A percentile compares a stretch with the other conserved stretches of the same genome.
Evolutionary conservation across 2,888 invertebrate species (phyloP).

Genomic region (Caenorhabditis afra): DNA sequence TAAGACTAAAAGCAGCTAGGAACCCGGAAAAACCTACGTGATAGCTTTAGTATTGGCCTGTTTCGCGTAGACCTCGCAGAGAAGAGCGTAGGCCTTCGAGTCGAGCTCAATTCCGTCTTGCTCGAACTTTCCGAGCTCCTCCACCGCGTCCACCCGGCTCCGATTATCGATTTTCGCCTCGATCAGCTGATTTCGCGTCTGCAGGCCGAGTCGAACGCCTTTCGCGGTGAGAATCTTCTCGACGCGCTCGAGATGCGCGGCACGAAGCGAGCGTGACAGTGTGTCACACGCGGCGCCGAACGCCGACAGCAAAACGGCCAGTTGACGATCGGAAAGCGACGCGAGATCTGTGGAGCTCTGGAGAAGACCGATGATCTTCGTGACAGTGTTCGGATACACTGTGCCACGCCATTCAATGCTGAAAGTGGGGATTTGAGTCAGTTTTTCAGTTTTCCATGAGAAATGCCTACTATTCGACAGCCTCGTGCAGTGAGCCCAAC

Average conservation of each 20-base stretch:
- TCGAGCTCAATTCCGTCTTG: slow-evolving; percentile 46
- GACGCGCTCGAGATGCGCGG: slow-evolving; percentile 32
- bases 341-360: slow-evolving; percentile 26
- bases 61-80: slow-evolving; percentile 58
- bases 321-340: slow-evolving; percentile 51
- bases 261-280: slow-evolving; percentile 35
- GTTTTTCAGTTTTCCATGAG: no score
- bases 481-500: slow-evolving; percentile 54
- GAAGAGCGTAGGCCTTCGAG: slow-evolving; percentile 41
- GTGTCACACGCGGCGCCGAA: slow-evolving; percentile 59
- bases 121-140: slow-evolving; percentile 53
- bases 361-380: slow-evolving; percentile 44
- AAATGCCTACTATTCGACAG: slow-evolving; percentile 53
- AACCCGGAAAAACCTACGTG: slow-evolving; percentile 21
- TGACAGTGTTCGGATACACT: slow-evolving; percentile 39
- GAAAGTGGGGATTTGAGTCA: no score
- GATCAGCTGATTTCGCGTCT: slow-evolving; percentile 42
- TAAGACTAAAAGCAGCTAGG: no score
- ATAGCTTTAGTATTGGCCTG: slow-evolving; percentile 57
- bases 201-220: slow-evolving; percentile 36
- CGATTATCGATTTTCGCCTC: slow-evolving; percentile 57
- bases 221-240: slow-evolving; percentile 39
- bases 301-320: slow-evolving; percentile 49
- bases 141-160: slow-evolving; percentile 38
- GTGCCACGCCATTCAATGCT: slow-evolving; percentile 60